These are phyloP conservation scores for Syngnathus rostellatus DNA, from an alignment of 2,797 vertebrate species.

Conservation along the genomic window DNA sequence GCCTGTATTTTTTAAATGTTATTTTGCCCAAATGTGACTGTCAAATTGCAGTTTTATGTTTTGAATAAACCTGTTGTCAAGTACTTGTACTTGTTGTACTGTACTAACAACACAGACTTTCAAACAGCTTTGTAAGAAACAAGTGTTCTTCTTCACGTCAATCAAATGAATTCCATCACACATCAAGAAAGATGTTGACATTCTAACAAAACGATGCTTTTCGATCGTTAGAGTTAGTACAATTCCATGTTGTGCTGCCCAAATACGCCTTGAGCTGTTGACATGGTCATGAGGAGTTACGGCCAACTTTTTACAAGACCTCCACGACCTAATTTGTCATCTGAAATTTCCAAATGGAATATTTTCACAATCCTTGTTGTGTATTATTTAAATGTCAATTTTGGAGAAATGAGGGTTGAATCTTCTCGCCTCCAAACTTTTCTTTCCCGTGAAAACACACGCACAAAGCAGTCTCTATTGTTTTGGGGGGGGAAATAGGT, in stretches of 20 bases:
- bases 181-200: not conserved
- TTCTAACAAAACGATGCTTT: not conserved
- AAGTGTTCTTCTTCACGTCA: not conserved
- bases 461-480: conserved; percentile 41
- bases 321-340: not conserved
- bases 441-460: conserved; percentile 12
- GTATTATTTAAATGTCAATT: not conserved
- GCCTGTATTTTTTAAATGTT: conserved; percentile 22
- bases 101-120: not conserved
- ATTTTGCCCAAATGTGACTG: conserved; percentile 15
- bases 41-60: conserved; percentile 45
- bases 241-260: not conserved
- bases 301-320: not conserved
- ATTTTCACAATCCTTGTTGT: not conserved
- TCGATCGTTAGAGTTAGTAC: not conserved
- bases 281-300: conserved; percentile 2
- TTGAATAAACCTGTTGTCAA: conserved; percentile 56
- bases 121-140: not conserved
- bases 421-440: not conserved
- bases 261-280: not conserved
- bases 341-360: not conserved
- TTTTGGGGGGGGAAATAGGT: conserved; percentile 35
- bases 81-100: not conserved
- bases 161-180: not conserved
- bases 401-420: not conserved